Conservation (phyloP, 2,113 vertebrate genomes). For the Labeo rohita region DNA sequence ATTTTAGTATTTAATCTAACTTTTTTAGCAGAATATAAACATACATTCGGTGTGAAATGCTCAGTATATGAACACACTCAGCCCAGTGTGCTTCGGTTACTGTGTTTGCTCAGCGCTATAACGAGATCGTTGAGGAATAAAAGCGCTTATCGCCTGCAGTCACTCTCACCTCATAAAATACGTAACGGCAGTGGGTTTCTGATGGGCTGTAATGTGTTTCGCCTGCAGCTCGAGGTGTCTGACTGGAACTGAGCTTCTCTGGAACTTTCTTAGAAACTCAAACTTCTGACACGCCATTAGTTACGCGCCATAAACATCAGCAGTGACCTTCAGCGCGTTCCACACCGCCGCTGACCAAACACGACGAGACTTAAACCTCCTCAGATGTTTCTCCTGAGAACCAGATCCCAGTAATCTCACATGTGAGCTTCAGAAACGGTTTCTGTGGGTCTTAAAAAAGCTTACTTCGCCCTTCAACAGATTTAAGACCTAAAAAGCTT, state of each 20-base stretch:
- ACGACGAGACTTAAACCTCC: background rate
- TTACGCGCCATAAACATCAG: slow-evolving; percentile 81
- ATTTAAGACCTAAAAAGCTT: too few relatives aligned
- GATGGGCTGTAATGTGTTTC: background rate
- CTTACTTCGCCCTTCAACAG: too few relatives aligned
- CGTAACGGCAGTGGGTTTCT: background rate
- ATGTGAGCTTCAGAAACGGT: too few relatives aligned
- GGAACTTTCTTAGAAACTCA: slow-evolving; percentile 20
- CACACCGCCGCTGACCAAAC: slow-evolving; percentile 58
- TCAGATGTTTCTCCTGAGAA: background rate
- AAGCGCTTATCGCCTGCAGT: slow-evolving; percentile 69
- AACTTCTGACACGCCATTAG: slow-evolving; percentile 71
- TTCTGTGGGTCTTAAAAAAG: too few relatives aligned
- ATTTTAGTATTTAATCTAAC: background rate
- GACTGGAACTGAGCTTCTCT: slow-evolving; percentile 5
- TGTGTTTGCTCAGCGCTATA: background rate
- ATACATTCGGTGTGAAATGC: background rate
- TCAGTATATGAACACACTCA: too few relatives aligned
- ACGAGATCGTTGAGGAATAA: slow-evolving; percentile 49
- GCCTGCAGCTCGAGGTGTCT: slow-evolving; percentile 18
- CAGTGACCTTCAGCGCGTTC: slow-evolving; percentile 58
- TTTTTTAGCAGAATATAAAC: background rate
- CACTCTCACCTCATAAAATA: slow-evolving; percentile 54
- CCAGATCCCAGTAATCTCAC: too few relatives aligned
- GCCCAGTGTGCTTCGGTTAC: background rate